Percentiles rank a stretch among this genome's conserved stretches.
phyloP scores from a whole-genome alignment of 1,140 invertebrate species.

The Drosophila ficusphila region DNA sequence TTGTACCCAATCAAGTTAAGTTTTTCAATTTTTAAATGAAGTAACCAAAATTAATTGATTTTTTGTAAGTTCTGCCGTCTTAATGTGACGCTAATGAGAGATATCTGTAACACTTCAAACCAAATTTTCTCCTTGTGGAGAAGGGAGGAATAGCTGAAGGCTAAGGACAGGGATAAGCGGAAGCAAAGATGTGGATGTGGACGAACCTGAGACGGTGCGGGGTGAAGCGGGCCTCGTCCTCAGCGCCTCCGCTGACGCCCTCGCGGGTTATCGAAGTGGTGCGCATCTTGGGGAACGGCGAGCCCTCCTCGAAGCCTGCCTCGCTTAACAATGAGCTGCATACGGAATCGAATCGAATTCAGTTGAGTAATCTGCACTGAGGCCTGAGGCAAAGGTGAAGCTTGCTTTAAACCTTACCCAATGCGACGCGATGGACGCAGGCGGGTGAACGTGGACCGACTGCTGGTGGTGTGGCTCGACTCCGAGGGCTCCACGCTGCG shows the following conservation, averaged over 20 bases:
- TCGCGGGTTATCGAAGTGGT: constrained; percentile 85
- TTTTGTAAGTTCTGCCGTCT: no score
- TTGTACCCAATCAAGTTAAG: no score
- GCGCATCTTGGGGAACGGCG: constrained; percentile 86
- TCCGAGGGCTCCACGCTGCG: constrained; percentile 90
- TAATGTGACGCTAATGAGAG: no score
- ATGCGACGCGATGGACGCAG: constrained; percentile 73
- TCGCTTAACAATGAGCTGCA: constrained; percentile 88
- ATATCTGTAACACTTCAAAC: neutral
- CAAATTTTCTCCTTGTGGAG: neutral
- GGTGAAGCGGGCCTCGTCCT: constrained; percentile 86
- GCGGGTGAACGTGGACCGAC: constrained; percentile 75
- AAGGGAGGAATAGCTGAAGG: neutral
- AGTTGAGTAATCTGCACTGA: neutral
- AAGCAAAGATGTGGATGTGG: constrained; percentile 5
- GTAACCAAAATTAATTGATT: no score
- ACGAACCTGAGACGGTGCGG: constrained; percentile 89
- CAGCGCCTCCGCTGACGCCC: constrained; percentile 81
- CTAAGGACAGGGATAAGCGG: neutral
- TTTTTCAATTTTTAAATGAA: no score
- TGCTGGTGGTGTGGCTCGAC: constrained; percentile 85
- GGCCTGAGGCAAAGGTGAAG: neutral
- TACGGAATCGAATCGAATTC: constrained; percentile 28
- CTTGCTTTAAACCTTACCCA: constrained; percentile 48
- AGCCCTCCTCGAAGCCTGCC: constrained; percentile 90